These are phyloP conservation scores for Hypothenemus hampei DNA, from an alignment of 1,140 invertebrate genomes.

Conservation along the genomic window DNA sequence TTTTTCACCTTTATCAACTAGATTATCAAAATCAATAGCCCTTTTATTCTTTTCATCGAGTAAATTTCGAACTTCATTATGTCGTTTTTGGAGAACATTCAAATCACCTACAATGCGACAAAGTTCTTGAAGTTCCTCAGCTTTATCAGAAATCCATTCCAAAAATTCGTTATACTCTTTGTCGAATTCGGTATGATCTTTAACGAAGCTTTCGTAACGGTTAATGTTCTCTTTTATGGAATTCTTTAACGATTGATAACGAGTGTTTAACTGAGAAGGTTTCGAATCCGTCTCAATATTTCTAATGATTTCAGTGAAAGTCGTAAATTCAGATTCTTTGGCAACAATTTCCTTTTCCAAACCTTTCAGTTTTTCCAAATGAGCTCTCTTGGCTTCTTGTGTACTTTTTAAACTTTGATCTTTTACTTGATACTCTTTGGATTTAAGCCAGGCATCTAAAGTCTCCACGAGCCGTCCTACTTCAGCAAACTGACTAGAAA, in stretches of 20 bases:
- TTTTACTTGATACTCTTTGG: slow-evolving; percentile 77
- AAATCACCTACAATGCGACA: slow-evolving; percentile 86
- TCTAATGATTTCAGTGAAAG: slow-evolving; percentile 64
- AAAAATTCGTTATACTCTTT: slow-evolving; percentile 69
- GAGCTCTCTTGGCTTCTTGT: slow-evolving; percentile 71
- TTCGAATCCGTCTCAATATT: slow-evolving; percentile 72
- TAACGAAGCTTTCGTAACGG: slow-evolving; percentile 76
- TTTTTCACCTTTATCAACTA: slow-evolving; percentile 86
- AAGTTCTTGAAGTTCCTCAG: slow-evolving; percentile 68
- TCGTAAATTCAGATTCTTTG: slow-evolving; percentile 67
- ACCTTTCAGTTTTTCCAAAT: slow-evolving; percentile 73
- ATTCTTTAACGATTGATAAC: slow-evolving; percentile 82
- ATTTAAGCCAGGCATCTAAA: slow-evolving; percentile 77
- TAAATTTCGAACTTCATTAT: slow-evolving; percentile 76
- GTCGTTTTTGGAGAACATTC: slow-evolving; percentile 75
- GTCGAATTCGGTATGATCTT: slow-evolving; percentile 81
- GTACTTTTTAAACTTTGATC: slow-evolving; percentile 87
- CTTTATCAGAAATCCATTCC: slow-evolving; percentile 66
- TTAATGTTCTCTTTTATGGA: slow-evolving; percentile 72
- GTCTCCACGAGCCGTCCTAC: slow-evolving; percentile 72
- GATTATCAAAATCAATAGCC: slow-evolving; percentile 74
- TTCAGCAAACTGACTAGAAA: slow-evolving; percentile 71
- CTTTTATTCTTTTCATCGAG: slow-evolving; percentile 76
- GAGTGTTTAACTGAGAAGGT: slow-evolving; percentile 72
- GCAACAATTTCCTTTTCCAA: slow-evolving; percentile 69